Evolutionary conservation across 1,140 invertebrate genomes (phyloP), one percentile per base, ranked within the genome.

Genomic region (Schlechtendalia chinensis): DNA sequence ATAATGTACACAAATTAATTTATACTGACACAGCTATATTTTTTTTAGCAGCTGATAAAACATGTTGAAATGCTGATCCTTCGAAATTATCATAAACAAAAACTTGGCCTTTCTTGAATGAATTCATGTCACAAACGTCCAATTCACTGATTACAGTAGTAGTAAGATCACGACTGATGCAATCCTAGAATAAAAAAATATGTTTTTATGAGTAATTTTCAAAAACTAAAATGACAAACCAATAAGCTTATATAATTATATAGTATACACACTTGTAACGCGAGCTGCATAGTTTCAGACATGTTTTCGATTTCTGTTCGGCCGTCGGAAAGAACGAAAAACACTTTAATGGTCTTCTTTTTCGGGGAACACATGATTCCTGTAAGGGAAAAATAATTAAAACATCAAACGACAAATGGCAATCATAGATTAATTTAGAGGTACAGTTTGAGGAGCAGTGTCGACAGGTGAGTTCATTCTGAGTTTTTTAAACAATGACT

Each of bases 1-100:
- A 39, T 39, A 39, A 39, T 39, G 32, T 39, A 39, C 3, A 53
- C 29, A 12, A 29, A 72, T 72, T 14, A 61, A 75, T 59, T 82
- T 80, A 53, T 47, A 81, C 75, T 79, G 24, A 79, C 75, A 50
- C 75, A 27, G 75, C 58, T 63, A 63, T 24, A 47, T 79, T 79
- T 63, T 50, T 39, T 63, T 79, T 79, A n/a, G 75, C 39, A 27
- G 58, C 58, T 0, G 16, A 5, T 61, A 79, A 50, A 39, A 79
- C 45, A 2, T 79, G 75, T n/a, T 29, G 39, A 29, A 79, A 79
- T 50, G 75, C 75, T 27, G 58, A 12, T 63, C 75, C 75, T 79
- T 79, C 75, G 61, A 79, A 79, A 27, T 63, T 10, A 14, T 79
- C 75, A 2, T 63, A 79, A 19, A 79, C 75, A 79, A 79, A 79